Evolutionary conservation across 2,888 invertebrate species (phyloP).

Genomic region (Acleris cristana): DNA sequence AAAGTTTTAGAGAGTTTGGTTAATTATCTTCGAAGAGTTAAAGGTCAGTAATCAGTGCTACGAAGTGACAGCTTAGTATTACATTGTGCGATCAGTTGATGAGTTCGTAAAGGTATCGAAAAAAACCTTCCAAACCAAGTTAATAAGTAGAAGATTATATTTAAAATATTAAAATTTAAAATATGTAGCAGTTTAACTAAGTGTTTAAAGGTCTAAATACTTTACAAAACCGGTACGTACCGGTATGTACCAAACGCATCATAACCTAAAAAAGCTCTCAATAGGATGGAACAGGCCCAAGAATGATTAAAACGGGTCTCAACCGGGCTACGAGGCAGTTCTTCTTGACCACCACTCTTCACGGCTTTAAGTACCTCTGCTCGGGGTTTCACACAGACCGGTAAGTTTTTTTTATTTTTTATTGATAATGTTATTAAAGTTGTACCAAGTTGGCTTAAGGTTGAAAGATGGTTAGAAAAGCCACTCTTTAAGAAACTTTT

Average conservation of each 20-base stretch:
- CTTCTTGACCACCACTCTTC: slow-evolving; percentile 65
- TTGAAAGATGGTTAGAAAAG: too few species aligned
- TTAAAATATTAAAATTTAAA: too few species aligned
- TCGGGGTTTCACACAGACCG: slow-evolving; percentile 43
- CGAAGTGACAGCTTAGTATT: not conserved
- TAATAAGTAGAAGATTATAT: too few species aligned
- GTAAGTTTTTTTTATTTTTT: slow-evolving; percentile 27
- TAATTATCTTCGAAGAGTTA: not conserved
- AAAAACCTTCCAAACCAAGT: too few species aligned
- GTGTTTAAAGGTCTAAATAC: too few species aligned
- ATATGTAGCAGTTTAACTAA: too few species aligned
- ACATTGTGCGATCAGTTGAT: not conserved
- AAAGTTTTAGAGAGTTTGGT: not conserved
- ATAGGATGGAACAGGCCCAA: not conserved
- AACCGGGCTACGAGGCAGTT: slow-evolving; percentile 52
- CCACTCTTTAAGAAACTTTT: too few species aligned
- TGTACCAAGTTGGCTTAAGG: too few species aligned
- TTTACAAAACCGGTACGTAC: too few species aligned
- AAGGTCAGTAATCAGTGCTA: not conserved
- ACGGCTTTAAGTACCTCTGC: slow-evolving; percentile 72
- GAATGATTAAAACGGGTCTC: slow-evolving; percentile 42
- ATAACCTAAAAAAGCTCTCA: too few species aligned
- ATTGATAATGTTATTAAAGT: not conserved
- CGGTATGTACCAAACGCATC: too few species aligned
- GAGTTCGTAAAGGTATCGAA: not conserved